These are phyloP conservation scores for Nibea coibor DNA, from an alignment of 2,113 vertebrate species.

Conservation along the genomic window DNA sequence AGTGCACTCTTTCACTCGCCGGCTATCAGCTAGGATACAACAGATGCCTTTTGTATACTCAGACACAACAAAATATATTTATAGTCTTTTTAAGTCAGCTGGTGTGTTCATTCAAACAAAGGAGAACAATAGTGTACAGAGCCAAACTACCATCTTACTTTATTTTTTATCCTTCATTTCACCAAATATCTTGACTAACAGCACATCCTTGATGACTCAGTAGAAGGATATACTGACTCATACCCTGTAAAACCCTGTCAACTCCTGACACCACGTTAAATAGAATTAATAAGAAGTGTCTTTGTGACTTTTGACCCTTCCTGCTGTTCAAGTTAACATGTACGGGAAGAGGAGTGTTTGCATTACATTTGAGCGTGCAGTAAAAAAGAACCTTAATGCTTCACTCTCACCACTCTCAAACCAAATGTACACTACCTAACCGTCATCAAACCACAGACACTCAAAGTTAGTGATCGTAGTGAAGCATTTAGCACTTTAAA, in stretches of 20 bases:
- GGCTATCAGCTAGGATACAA: conserved; percentile 43
- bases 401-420: background rate
- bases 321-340: background rate
- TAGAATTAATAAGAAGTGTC: background rate
- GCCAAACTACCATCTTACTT: background rate
- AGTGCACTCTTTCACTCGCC: conserved; percentile 27
- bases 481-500: background rate
- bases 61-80: conserved; percentile 57
- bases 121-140: background rate
- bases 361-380: background rate
- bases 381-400: background rate
- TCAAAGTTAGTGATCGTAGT: background rate
- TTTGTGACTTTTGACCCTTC: conserved; percentile 13
- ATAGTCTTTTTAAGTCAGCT: conserved; percentile 30
- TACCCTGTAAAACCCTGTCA: background rate
- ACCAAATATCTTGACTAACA: background rate
- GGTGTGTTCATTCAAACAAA: conserved; percentile 10
- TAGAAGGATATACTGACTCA: background rate
- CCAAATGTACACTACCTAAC: background rate
- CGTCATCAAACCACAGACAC: background rate
- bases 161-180: background rate
- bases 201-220: background rate
- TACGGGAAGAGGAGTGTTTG: background rate
- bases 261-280: background rate
- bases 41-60: conserved; percentile 71